Conservation (phyloP, 2,113 vertebrate species). For the Alaudala cheleensis region DNA sequence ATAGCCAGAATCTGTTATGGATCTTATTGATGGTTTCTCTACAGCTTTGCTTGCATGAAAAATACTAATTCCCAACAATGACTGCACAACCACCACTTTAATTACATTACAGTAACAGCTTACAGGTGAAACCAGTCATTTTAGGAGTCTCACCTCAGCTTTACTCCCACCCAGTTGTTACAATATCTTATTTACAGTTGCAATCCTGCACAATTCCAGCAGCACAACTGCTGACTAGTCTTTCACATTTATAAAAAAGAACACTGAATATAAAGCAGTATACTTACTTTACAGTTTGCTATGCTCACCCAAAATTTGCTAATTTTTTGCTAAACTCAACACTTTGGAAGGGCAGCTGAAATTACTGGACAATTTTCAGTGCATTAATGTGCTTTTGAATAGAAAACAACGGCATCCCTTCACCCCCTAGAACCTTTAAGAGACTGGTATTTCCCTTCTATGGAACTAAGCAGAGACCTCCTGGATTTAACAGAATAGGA, state of each 20-base stretch:
- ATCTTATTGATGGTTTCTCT: not conserved
- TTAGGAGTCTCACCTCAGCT: not conserved
- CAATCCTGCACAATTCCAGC: not conserved
- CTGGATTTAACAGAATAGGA: not conserved
- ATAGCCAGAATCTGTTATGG: not conserved
- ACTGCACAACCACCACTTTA: not conserved
- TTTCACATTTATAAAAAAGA: not conserved
- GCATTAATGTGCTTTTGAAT: not conserved
- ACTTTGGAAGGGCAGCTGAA: not conserved
- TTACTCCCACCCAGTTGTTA: not conserved
- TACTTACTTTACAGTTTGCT: not conserved
- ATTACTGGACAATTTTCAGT: not conserved
- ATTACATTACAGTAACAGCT: not conserved
- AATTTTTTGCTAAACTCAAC: not conserved
- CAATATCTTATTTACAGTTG: not conserved
- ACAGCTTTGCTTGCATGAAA: not conserved
- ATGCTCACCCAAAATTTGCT: not conserved
- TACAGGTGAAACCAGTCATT: not conserved
- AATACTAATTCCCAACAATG: not conserved
- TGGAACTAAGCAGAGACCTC: not conserved
- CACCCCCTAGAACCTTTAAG: not conserved
- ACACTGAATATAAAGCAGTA: not conserved
- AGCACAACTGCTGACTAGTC: not conserved
- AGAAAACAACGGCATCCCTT: not conserved
- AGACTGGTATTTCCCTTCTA: not conserved